These are phyloP conservation scores for Indicator maculatus DNA, from an alignment of 2,113 vertebrate species.

Conservation along the genomic window DNA sequence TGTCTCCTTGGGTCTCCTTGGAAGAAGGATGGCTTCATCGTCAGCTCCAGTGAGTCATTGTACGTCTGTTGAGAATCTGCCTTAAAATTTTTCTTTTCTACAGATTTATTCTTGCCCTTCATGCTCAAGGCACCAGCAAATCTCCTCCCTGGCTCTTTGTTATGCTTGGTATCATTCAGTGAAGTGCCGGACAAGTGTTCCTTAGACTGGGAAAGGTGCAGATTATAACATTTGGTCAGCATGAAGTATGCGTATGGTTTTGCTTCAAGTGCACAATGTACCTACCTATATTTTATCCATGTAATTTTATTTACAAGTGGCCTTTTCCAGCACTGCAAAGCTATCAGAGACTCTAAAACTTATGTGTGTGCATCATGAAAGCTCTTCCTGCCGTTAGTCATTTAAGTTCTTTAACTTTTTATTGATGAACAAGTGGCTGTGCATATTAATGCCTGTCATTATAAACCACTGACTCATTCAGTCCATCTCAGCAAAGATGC, in stretches of 20 bases:
- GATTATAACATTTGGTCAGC: neutral
- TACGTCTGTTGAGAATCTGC: neutral
- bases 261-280: conserved; percentile 31
- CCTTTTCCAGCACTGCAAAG: conserved; percentile 33
- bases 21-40: neutral
- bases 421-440: conserved; percentile 31
- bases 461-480: neutral
- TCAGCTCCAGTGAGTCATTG: rapidly evolving
- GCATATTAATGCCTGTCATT: neutral
- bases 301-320: conserved; percentile 24
- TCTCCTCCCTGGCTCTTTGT: neutral
- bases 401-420: neutral
- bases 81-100: neutral
- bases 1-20: no score
- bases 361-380: conserved; percentile 6
- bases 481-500: neutral
- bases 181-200: neutral
- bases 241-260: neutral
- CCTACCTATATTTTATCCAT: conserved; percentile 16
- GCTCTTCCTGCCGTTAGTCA: conserved; percentile 21
- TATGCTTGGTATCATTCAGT: neutral
- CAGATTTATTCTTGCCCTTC: neutral
- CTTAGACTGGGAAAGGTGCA: neutral
- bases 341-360: neutral
- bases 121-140: rapidly evolving